Evolutionary conservation across 2,888 invertebrate genomes (phyloP), one percentile per base, ranked within the genome.

Genomic region (Lomographa bimaculata): DNA sequence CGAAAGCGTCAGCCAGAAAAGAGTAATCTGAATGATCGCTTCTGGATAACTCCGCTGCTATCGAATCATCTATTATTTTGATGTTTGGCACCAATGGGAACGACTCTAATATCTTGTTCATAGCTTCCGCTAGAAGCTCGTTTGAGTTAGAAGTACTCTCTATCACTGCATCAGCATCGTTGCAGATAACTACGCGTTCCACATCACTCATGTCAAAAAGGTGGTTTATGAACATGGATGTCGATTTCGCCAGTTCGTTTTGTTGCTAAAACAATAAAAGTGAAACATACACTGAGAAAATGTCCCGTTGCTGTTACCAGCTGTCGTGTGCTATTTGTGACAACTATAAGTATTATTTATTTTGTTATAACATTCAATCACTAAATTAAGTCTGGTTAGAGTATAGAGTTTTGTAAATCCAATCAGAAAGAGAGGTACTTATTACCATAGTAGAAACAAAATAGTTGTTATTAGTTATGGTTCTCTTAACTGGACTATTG

Each of bases 191-290:
- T 4, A 67, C 58, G 24, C 44, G 61, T 44, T 80, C 79, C 10
- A 84, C 76, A 19, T 82, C 81, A 44, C 82, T 85, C 79, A 84
- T 80, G 30, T 86, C 82, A 46, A 85, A 86, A 20, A 86, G 60
- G 43, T 80, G 64, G 42, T 76, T 81, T 26, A 86, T 81, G 37
- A 79, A 76, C 63, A 73, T 74, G 0, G 84, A 79, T 3, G 86
- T 79, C 1, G 78, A 80, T 42, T 78, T 73, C 1, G 49, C 64
- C 17, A 73, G 46, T 21, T 76, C 77, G 24, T 60, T 55, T 48
- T 71, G 60, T 6, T 47, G 59, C 74, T 75, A 48, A 57, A 71
- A 60, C 9, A 2, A 14, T 10, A 1, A 20, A 3, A 30, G 24
- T 23, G 12, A 19, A 29, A 21, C 8, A 3, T 21, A 7, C 8